Evolutionary conservation across 2,888 invertebrate species (phyloP).

Genomic region (Notocelia uddmanniana): DNA sequence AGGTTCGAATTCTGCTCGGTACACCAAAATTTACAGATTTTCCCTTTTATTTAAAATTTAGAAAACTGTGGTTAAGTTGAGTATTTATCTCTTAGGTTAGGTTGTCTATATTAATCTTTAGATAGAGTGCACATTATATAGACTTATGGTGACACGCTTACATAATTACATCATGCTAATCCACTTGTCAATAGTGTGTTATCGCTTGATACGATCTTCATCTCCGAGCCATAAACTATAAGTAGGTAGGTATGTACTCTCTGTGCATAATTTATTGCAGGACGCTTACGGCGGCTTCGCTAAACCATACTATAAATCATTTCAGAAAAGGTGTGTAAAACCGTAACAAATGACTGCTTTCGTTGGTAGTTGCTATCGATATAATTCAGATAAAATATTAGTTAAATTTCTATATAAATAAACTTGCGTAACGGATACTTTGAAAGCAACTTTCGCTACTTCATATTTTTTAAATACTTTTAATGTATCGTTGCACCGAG

Average conservation of each 20-base stretch:
- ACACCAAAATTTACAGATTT: too few relatives aligned
- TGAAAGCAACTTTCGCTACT: constrained; percentile 33
- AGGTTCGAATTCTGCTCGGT: too few relatives aligned
- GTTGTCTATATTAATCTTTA: neutral
- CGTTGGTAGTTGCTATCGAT: constrained; percentile 33
- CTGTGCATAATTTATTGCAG: constrained; percentile 38
- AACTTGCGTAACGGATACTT: constrained; percentile 30
- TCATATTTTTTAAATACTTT: constrained; percentile 22
- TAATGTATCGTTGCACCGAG: neutral
- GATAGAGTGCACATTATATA: too few relatives aligned
- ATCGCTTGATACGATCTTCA: constrained; percentile 31
- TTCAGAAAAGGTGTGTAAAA: constrained; percentile 42
- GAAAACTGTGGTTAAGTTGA: too few relatives aligned
- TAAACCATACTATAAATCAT: constrained; percentile 39
- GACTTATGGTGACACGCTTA: neutral
- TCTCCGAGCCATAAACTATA: constrained; percentile 23
- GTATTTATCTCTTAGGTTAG: too few relatives aligned
- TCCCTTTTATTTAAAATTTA: too few relatives aligned
- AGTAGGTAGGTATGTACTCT: constrained; percentile 16
- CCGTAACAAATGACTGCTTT: constrained; percentile 39
- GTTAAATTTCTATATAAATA: constrained; percentile 37
- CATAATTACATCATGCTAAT: neutral
- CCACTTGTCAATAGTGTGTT: constrained; percentile 28
- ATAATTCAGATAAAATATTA: constrained; percentile 40
- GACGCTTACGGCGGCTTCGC: constrained; percentile 29